These are phyloP conservation scores for Pseudochirops corinnae DNA, from an alignment of 2,797 vertebrate species.

Conservation along the genomic window DNA sequence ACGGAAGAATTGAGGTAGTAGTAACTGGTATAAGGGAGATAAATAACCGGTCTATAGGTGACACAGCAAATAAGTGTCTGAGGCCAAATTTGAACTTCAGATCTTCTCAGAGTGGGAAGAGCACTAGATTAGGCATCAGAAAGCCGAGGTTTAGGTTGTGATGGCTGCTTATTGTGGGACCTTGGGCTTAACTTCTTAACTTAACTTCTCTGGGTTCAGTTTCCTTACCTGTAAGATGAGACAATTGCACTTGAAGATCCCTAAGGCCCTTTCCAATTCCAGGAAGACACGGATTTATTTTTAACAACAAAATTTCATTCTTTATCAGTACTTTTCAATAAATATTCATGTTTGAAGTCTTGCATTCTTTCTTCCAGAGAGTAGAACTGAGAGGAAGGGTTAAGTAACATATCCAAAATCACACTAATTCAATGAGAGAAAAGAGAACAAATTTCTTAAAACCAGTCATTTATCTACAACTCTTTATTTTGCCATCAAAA, in stretches of 20 bases:
- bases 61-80: too few species aligned
- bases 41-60: background rate
- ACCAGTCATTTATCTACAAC: background rate
- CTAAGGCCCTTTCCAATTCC: background rate
- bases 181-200: too few species aligned
- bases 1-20: background rate
- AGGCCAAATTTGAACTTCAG: too few species aligned
- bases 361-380: constrained; percentile 26
- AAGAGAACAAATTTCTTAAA: constrained; percentile 34
- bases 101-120: background rate
- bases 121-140: background rate
- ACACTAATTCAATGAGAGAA: constrained; percentile 37
- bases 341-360: constrained; percentile 49
- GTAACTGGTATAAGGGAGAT: background rate
- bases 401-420: constrained; percentile 40
- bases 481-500: constrained; percentile 32
- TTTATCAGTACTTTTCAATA: constrained; percentile 55
- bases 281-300: background rate
- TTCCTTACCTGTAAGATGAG: background rate
- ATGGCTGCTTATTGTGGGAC: background rate
- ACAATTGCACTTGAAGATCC: background rate
- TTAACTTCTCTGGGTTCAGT: background rate
- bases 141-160: background rate
- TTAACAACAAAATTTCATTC: constrained; percentile 54
- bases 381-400: constrained; percentile 3